Conservation (phyloP, 2,113 vertebrate genomes). For the Podiceps cristatus region DNA sequence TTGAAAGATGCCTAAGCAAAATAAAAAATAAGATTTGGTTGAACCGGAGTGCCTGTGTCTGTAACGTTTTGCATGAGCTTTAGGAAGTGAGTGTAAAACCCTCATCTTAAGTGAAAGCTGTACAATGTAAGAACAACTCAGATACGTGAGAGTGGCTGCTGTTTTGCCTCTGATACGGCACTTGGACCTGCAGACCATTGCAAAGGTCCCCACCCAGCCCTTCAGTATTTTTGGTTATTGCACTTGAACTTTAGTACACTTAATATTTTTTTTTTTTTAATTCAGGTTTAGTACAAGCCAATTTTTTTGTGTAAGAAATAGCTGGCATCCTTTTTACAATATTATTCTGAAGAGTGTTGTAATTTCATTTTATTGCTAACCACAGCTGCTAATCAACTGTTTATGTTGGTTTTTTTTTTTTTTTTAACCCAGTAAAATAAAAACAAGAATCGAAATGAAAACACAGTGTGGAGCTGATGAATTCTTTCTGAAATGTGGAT, state of each 20-base stretch:
- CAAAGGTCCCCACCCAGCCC: background rate
- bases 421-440: background rate
- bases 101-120: background rate
- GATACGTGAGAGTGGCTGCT: background rate
- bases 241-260: background rate
- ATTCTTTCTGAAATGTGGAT: background rate
- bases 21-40: background rate
- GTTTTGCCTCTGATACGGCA: background rate
- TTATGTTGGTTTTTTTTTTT: background rate
- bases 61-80: background rate
- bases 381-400: background rate
- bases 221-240: background rate
- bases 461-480: background rate
- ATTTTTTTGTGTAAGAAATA: background rate
- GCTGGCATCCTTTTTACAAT: background rate
- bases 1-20: background rate
- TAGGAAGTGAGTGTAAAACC: background rate
- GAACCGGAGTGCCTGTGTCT: fast-evolving
- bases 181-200: background rate
- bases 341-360: background rate
- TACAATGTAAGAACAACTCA: background rate
- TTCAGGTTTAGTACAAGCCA: background rate
- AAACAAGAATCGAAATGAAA: background rate
- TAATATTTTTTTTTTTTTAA: background rate
- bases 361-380: background rate